phyloP scores from a whole-genome alignment of 1,140 invertebrate genomes.

The Chelonus insularis region DNA sequence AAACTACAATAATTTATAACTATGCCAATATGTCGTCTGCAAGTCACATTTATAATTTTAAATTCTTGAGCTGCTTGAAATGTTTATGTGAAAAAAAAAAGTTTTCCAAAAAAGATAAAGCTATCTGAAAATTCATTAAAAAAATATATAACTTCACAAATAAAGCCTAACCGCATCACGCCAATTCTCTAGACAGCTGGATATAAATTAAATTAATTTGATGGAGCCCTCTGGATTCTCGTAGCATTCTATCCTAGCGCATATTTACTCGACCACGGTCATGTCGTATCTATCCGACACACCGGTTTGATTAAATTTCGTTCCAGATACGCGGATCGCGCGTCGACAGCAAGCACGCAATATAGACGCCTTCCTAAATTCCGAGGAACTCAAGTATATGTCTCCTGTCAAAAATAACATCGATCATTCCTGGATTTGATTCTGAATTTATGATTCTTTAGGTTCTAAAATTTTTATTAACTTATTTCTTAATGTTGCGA shows the following conservation, averaged over 20 bases:
- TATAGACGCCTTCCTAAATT: constrained; percentile 13
- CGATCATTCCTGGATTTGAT: too few species aligned
- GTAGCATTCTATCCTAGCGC: constrained; percentile 33
- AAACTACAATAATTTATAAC: too few species aligned
- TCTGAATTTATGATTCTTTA: too few species aligned
- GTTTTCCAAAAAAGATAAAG: too few species aligned
- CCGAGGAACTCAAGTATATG: neutral
- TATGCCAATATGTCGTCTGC: too few species aligned
- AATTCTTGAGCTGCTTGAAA: too few species aligned
- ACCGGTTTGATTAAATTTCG: constrained; percentile 51
- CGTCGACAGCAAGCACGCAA: constrained; percentile 17
- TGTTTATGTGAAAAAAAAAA: too few species aligned
- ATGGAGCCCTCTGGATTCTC: constrained; percentile 37
- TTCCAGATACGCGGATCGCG: constrained; percentile 42
- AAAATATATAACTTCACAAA: too few species aligned
- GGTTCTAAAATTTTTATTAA: too few species aligned
- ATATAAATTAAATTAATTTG: constrained; percentile 58
- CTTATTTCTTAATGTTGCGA: too few species aligned
- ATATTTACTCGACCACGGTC: constrained; percentile 44
- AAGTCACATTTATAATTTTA: too few species aligned
- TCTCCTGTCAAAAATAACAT: neutral
- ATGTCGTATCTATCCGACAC: constrained; percentile 40
- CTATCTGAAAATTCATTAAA: too few species aligned
- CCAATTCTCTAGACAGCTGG: constrained; percentile 42
- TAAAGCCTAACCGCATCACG: constrained; percentile 35